Conservation (phyloP, 2,888 invertebrate genomes). For the Volucella inanis region DNA sequence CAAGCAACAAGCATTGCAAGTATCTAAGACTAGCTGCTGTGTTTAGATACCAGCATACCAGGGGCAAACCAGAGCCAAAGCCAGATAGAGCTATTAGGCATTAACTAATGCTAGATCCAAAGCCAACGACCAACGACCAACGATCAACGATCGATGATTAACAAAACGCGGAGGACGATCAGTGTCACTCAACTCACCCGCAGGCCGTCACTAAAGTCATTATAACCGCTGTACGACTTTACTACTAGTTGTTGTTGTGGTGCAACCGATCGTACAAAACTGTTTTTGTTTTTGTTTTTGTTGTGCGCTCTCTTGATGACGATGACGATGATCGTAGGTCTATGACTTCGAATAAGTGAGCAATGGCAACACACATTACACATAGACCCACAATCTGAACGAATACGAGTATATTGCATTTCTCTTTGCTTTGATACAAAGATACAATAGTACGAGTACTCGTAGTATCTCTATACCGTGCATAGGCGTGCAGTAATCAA, state of each 20-base stretch:
- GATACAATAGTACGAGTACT: neutral
- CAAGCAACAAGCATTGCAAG: constrained; percentile 53
- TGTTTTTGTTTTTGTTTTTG: constrained; percentile 25
- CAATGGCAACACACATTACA: constrained; percentile 64
- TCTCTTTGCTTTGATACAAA: constrained; percentile 55
- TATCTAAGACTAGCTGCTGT: constrained; percentile 45
- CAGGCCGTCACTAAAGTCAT: constrained; percentile 57
- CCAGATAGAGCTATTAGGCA: too few relatives aligned
- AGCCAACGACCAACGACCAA: constrained; percentile 50
- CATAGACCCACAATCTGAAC: constrained; percentile 66
- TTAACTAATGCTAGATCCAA: neutral
- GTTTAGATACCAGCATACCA: constrained; percentile 67
- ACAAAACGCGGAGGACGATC: constrained; percentile 72
- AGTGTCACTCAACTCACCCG: constrained; percentile 73
- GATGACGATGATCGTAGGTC: constrained; percentile 62
- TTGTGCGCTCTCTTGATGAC: constrained; percentile 22
- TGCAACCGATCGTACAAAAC: constrained; percentile 38
- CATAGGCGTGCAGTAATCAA: constrained; percentile 15
- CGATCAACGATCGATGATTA: constrained; percentile 40
- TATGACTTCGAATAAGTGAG: constrained; percentile 67
- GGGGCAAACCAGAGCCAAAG: neutral
- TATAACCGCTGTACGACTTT: constrained; percentile 46
- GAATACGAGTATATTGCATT: constrained; percentile 41
- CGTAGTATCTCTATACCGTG: constrained; percentile 19
- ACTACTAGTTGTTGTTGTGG: constrained; percentile 38